Base-by-base conservation (phyloP, 1,140 invertebrate genomes). In the Euborellia annulipes region DNA sequence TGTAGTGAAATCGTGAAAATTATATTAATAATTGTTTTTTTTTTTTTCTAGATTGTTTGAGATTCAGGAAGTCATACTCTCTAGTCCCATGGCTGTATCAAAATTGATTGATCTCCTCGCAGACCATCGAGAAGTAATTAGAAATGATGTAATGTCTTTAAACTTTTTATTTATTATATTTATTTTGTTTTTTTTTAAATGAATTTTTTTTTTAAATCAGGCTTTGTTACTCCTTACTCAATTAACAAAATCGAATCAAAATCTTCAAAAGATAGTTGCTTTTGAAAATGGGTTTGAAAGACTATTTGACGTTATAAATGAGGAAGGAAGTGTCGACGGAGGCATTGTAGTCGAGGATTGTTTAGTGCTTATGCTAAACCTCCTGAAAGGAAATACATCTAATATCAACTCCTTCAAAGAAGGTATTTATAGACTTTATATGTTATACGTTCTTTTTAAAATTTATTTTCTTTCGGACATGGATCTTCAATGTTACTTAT, bases 371-470 rank as follows among this genome's bases (percentile, higher is more conserved):
- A 83, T 98, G 73, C 66, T 96, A 21, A 97, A 95, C 68, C 69
- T 99, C 40, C 64, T 99, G 2, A 82, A 85, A 56, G 93, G 91
- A 56, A 99, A 99, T 61, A 78, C 85, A 3, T 96, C 91, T 47
- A 99, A 98, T 70, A 93, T 98, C 59, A 96, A 92, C 59, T 94
- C 95, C 60, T 98, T 99, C 58, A 91, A 95, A 68, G 96, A 98
- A 73, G 92, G 81, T 67, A 70, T 51, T 36, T 50, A 30, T 18
- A 17, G 40, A 40, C 9, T 27, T 47, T 52, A 48, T 48, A 43
- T 22, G 41, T 43, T 39, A 7, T 30, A 32, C 21, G 16, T 11
- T 11, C 37, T 39, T 47, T 19, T 11, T 3, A 22, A 48, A 43
- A 41, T 39, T 52, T 52, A 19, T 13, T 16, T 47, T 17, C 8